A percentile compares a stretch with the other conserved stretches of the same genome.
Conservation (phyloP, 2,113 vertebrate species). For the Dromiciops gliroides region DNA sequence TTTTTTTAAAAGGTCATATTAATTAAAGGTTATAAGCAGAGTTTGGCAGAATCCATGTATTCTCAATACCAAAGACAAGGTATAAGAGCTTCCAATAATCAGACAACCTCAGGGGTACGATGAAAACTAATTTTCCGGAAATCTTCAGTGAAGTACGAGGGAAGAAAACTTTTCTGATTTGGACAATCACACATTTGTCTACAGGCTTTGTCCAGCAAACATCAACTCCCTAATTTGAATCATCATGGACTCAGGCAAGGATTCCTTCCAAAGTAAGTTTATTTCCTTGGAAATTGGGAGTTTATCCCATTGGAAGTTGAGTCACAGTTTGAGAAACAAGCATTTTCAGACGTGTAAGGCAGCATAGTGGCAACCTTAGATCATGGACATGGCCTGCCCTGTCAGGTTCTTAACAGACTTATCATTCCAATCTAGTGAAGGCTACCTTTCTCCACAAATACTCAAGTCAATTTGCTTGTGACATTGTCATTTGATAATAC, state of each 20-base stretch:
- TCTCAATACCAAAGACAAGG: neutral
- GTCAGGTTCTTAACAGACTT: neutral
- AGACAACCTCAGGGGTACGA: neutral
- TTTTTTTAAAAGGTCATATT: neutral
- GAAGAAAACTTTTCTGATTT: neutral
- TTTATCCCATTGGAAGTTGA: neutral
- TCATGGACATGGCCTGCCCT: neutral
- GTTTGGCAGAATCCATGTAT: neutral
- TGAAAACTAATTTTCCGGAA: neutral
- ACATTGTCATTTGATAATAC: conserved; percentile 19
- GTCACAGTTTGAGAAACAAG: neutral
- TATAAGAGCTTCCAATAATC: neutral
- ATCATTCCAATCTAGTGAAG: neutral
- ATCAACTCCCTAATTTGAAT: neutral
- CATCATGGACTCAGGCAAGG: neutral
- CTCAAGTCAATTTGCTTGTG: neutral
- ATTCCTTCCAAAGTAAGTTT: neutral
- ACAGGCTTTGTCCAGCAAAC: neutral
- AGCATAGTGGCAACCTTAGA: neutral
- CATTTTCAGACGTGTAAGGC: neutral
- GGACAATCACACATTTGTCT: neutral
- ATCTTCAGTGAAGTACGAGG: neutral
- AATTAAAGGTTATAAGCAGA: neutral
- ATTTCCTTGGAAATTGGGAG: neutral
- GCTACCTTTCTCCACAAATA: neutral